phyloP scores from a whole-genome alignment of 2,888 invertebrate genomes.

The Oligia strigilis region DNA sequence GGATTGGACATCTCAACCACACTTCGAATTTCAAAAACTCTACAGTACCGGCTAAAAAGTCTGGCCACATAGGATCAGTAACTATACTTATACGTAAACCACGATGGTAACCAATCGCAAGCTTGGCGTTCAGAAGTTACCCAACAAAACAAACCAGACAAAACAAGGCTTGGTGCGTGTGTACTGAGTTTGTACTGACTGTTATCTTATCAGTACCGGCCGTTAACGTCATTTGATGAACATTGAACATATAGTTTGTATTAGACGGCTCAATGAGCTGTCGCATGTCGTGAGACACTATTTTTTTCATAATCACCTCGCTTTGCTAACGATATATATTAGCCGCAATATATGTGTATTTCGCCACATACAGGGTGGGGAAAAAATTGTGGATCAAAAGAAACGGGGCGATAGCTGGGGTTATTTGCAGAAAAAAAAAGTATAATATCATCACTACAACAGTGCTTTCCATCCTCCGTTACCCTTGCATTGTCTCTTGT shows the following conservation, averaged over 20 bases:
- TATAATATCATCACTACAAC: too few species aligned
- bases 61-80: neutral
- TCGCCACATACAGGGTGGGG: too few species aligned
- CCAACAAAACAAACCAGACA: conserved; percentile 19
- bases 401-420: too few species aligned
- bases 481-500: neutral
- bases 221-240: conserved; percentile 39
- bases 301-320: conserved; percentile 30
- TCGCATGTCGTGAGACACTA: neutral
- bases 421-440: too few species aligned
- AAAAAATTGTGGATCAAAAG: too few species aligned
- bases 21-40: conserved; percentile 22
- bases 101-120: neutral
- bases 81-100: neutral
- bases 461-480: neutral
- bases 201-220: conserved; percentile 42
- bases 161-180: conserved; percentile 34
- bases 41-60: neutral
- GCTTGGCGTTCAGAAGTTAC: conserved; percentile 14
- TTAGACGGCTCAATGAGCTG: conserved; percentile 22
- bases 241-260: conserved; percentile 33
- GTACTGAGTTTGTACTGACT: conserved; percentile 39
- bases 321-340: conserved; percentile 15
- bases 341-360: neutral
- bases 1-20: neutral